Base-by-base conservation (phyloP, 2,888 invertebrate species). In the Galeruca laticollis region DNA sequence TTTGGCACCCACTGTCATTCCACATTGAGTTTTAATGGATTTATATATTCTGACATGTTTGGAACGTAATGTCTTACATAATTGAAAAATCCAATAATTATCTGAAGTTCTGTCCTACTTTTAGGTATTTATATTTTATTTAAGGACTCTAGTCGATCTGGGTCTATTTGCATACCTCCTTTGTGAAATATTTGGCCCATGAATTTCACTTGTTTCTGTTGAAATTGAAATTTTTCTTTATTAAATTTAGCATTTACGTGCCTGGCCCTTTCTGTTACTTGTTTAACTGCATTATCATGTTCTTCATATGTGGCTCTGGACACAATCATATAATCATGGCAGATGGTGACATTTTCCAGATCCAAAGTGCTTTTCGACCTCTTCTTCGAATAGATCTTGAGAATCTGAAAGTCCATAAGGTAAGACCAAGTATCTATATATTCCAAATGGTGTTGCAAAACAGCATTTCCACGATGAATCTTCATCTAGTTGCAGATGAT, bases 381-480 rank as follows among this genome's bases (percentile, higher is more conserved):
- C n/a, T n/a, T n/a, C n/a, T n/a, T n/a, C n/a, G n/a, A n/a, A n/a
- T n/a, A n/a, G n/a, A n/a, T n/a, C n/a, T n/a, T n/a, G n/a, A n/a
- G n/a, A n/a, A n/a, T n/a, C n/a, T n/a, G n/a, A n/a, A n/a, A n/a
- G n/a, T n/a, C n/a, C n/a, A n/a, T n/a, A n/a, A n/a, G n/a, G n/a
- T n/a, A n/a, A n/a, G n/a, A n/a, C n/a, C n/a, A n/a, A n/a, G n/a
- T n/a, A n/a, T n/a, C n/a, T n/a, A n/a, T n/a, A n/a, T n/a, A n/a
- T n/a, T n/a, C n/a, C n/a, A n/a, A n/a, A n/a, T n/a, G n/a, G n/a
- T n/a, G n/a, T n/a, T n/a, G n/a, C n/a, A n/a, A n/a, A n/a, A n/a
- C n/a, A n/a, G n/a, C n/a, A n/a, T n/a, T n/a, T 74, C 71, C 71
- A 74, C 2, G 73, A 71, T 4, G 71, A 73, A 11, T 61, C 31